A percentile compares a stretch with the other conserved stretches of the same genome.
phyloP scores from a whole-genome alignment of 2,797 vertebrate genomes.

The Syndactyla subalaris region DNA sequence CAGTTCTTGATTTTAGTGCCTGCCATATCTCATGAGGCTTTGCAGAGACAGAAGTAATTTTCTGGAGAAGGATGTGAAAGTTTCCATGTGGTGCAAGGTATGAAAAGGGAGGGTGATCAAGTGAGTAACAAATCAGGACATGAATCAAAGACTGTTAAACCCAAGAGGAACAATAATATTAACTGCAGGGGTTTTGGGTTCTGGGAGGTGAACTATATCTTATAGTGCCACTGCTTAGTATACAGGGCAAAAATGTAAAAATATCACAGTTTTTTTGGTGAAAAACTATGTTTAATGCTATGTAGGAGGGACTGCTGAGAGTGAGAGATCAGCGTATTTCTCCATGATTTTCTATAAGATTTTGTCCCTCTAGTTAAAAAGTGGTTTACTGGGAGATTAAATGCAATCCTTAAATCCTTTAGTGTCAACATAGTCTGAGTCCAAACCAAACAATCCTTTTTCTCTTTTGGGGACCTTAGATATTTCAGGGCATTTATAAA shows the following conservation, averaged over 20 bases:
- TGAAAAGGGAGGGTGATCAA: background rate
- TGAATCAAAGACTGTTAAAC: background rate
- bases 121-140: background rate
- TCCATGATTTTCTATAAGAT: background rate
- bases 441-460: background rate
- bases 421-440: background rate
- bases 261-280: background rate
- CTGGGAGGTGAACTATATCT: background rate
- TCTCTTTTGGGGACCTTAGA: background rate
- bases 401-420: background rate
- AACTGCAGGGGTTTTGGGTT: background rate
- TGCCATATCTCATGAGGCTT: constrained; percentile 42
- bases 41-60: constrained; percentile 48
- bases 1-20: constrained; percentile 38
- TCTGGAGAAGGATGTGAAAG: constrained; percentile 4
- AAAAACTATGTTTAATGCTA: background rate
- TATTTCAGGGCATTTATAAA: background rate
- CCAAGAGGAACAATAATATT: background rate
- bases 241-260: background rate
- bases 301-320: background rate
- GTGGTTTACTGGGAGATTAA: background rate
- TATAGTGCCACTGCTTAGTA: background rate
- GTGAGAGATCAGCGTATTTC: background rate
- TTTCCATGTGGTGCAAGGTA: background rate
- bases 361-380: background rate